Conservation (phyloP, 2,888 invertebrate species). For the Morpho deidamia region DNA sequence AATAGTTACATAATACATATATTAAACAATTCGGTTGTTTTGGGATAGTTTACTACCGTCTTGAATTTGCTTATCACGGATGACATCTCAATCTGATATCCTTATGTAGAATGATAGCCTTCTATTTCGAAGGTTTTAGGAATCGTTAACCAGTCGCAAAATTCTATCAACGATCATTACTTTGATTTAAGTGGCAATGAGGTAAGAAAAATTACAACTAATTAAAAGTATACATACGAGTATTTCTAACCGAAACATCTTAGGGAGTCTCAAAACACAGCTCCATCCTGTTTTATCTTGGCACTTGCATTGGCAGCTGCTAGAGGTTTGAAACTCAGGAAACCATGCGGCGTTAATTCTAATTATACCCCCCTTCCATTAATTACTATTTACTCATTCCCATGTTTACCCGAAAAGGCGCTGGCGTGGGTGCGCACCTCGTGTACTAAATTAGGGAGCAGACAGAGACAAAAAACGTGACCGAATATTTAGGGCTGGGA, state of each 20-base stretch:
- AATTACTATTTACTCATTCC: conserved; percentile 71
- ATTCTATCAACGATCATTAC: too few species aligned
- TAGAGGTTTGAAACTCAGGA: conserved; percentile 30
- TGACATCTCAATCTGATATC: too few species aligned
- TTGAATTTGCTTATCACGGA: too few species aligned
- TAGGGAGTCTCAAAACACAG: neutral
- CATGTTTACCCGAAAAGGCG: conserved; percentile 73
- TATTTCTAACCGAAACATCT: too few species aligned
- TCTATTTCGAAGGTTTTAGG: too few species aligned
- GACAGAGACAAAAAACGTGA: conserved; percentile 61
- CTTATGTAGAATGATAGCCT: too few species aligned
- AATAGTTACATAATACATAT: too few species aligned
- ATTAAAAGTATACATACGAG: too few species aligned
- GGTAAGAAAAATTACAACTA: neutral
- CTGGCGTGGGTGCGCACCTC: conserved; percentile 63
- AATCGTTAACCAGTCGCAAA: too few species aligned
- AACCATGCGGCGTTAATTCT: conserved; percentile 64
- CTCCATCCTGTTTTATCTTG: conserved; percentile 3
- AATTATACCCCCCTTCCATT: conserved; percentile 72
- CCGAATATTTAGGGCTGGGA: conserved; percentile 37
- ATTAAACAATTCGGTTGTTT: too few species aligned
- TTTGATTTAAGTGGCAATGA: too few species aligned
- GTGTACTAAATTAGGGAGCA: conserved; percentile 65
- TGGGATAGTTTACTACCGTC: too few species aligned
- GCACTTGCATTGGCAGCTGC: conserved; percentile 15